Evolutionary conservation across 1,140 invertebrate genomes (phyloP), one percentile per base, ranked within the genome.

Genomic region (Tetramorium parvispinum): DNA sequence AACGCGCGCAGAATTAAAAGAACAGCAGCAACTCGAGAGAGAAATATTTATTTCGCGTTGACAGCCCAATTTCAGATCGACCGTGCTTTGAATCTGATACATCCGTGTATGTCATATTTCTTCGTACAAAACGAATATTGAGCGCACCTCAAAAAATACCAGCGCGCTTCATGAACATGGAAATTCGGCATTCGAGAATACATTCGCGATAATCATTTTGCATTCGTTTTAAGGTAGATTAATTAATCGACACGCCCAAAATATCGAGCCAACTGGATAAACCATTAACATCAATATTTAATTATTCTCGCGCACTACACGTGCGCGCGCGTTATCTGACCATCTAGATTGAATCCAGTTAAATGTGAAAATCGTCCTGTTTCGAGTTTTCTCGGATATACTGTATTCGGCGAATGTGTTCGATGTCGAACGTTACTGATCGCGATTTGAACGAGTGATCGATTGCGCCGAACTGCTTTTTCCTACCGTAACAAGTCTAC

Each of bases 271-370:
- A 59, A 61, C 53, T 75, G 79, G 40, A 57, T 82, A 57, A 82
- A 59, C 40, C 53, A 73, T 59, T 59, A 83, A 55, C 53, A 83
- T 83, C 73, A 75, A 83, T 73, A 59, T 73, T 82, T 73, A 53
- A 82, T 68, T 73, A 71, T 73, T 59, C 18, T 1, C 40, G 27
- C 7, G 18, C 13, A 46, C 16, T 68, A 24, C 18, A 2, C 43
- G 18, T 4, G 13, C 46, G 49, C 24, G 40, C n/a, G 11, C 21
- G 53, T 73, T 82, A 82, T 82, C 53, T n/a, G n/a, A 40, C 3
- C 46, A 24, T 70, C 40, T 32, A n/a, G 40, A 21, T 59, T 13
- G 18, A 83, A 83, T 24, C 2, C 65, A 49, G n/a, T 83, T 37
- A 73, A 73, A 73, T 46, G 61, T 24, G 77, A 73, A 82, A 82